A percentile compares a stretch with the other conserved stretches of the same genome.
These are phyloP conservation scores for Ichneumoninae sp. DNA, from an alignment of 2,888 invertebrate genomes.

Conservation along the genomic window DNA sequence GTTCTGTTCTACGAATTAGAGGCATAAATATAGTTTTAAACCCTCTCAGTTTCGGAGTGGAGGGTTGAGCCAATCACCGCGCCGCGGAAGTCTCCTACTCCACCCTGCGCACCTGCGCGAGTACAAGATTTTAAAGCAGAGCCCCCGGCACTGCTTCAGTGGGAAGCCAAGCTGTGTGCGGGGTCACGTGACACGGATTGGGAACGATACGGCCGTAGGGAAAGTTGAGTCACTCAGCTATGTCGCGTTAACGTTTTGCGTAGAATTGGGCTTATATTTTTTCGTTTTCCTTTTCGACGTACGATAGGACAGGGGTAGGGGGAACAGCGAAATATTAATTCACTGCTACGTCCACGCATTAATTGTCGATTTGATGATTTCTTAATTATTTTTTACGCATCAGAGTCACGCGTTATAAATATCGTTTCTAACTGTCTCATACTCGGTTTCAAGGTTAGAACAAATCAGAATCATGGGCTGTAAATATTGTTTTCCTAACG, in stretches of 20 bases:
- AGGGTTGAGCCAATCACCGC: not conserved
- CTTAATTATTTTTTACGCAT: not conserved
- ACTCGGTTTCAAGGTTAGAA: not conserved
- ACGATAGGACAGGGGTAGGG: not conserved
- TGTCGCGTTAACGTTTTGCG: too few relatives aligned
- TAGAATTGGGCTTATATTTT: not conserved
- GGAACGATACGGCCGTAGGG: not conserved
- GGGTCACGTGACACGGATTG: not conserved
- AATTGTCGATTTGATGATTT: constrained; percentile 26
- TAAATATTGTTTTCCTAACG: not conserved
- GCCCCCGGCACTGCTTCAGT: not conserved
- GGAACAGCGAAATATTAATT: not conserved
- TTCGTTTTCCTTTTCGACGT: constrained; percentile 6
- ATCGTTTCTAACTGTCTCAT: constrained; percentile 2
- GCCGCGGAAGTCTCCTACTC: not conserved
- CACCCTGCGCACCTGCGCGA: not conserved
- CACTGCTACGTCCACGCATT: constrained; percentile 11
- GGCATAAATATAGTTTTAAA: not conserved
- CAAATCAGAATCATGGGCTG: too few relatives aligned
- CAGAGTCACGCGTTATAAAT: not conserved
- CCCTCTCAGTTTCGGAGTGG: not conserved
- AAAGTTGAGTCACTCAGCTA: too few relatives aligned
- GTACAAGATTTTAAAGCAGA: too few relatives aligned
- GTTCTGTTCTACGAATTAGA: not conserved
- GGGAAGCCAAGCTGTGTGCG: not conserved